phyloP scores from a whole-genome alignment of 2,113 vertebrate species.

The Rutilus rutilus region DNA sequence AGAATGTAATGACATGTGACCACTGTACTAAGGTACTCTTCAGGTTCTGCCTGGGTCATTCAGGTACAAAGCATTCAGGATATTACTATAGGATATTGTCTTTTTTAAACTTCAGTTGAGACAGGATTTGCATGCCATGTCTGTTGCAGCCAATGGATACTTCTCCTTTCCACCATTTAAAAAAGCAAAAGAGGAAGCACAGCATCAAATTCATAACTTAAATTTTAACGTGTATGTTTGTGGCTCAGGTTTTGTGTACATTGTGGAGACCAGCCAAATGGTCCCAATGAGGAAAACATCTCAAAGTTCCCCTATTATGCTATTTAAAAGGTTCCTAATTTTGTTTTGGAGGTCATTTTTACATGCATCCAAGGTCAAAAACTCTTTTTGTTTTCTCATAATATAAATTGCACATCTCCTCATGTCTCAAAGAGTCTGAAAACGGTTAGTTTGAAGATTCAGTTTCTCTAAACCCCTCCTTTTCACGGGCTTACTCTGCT shows the following conservation, averaged over 20 bases:
- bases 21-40: background rate
- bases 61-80: background rate
- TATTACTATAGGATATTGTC: background rate
- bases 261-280: background rate
- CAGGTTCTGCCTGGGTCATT: background rate
- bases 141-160: background rate
- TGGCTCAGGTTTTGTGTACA: background rate
- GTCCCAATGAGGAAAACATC: background rate
- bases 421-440: too few relatives aligned
- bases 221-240: background rate
- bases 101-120: background rate
- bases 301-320: background rate
- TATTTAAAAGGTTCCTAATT: too few relatives aligned
- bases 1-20: background rate
- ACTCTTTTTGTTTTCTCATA: too few relatives aligned
- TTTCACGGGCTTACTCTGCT: too few relatives aligned
- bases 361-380: too few relatives aligned
- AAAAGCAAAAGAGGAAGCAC: conserved; percentile 4
- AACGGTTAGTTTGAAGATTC: too few relatives aligned
- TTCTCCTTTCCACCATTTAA: conserved; percentile 22
- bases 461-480: too few relatives aligned
- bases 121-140: background rate
- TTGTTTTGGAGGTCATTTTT: too few relatives aligned
- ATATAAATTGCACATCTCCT: too few relatives aligned
- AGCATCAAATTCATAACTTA: background rate